Conservation (phyloP, 1,140 invertebrate species). For the Onthophagus taurus region DNA sequence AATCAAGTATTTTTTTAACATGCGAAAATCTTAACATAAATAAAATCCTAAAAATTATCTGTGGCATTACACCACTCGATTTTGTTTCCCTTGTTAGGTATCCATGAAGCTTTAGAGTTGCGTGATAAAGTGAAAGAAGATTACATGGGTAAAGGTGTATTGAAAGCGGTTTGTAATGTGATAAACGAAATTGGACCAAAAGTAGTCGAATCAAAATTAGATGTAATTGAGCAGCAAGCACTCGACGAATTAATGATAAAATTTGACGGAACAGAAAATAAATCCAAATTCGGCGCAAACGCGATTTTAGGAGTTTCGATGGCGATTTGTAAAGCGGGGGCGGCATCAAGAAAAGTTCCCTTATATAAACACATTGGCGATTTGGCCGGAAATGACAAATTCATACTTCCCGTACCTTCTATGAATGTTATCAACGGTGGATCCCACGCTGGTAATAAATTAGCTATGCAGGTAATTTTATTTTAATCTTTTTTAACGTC, state of each 20-base stretch:
- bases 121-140: constrained; percentile 82
- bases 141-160: constrained; percentile 93
- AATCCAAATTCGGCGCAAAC: constrained; percentile 92
- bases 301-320: constrained; percentile 95
- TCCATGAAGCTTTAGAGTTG: constrained; percentile 96
- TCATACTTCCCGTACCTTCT: constrained; percentile 91
- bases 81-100: constrained; percentile 41
- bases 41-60: no score
- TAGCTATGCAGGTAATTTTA: constrained; percentile 98
- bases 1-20: neutral
- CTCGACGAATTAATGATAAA: constrained; percentile 90
- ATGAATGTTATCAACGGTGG: constrained; percentile 99
- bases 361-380: constrained; percentile 85
- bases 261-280: constrained; percentile 95
- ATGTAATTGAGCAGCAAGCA: constrained; percentile 83
- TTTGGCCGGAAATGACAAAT: constrained; percentile 81
- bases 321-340: constrained; percentile 93
- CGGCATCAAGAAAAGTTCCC: constrained; percentile 87
- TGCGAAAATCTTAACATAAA: no score
- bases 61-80: no score
- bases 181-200: constrained; percentile 81
- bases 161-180: constrained; percentile 86
- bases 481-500: neutral
- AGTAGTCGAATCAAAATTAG: constrained; percentile 69
- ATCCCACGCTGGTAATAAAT: constrained; percentile 95